Conservation (phyloP, 2,797 vertebrate species). For the Anguilla marmorata region DNA sequence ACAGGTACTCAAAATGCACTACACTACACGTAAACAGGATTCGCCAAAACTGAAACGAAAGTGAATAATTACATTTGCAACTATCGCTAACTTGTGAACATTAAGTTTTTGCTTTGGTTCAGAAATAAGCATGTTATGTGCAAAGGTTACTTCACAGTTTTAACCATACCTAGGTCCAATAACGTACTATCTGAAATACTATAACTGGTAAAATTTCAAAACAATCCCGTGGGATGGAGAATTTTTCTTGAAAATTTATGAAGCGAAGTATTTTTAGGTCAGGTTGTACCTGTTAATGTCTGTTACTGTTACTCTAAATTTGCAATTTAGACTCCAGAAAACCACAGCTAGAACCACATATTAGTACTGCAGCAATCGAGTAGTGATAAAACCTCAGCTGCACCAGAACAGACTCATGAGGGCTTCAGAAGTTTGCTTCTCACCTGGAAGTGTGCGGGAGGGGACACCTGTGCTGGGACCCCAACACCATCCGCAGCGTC, state of each 20-base stretch:
- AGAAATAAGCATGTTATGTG: background rate
- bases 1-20: background rate
- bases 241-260: no score
- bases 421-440: constrained; percentile 33
- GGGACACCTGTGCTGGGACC: background rate
- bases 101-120: background rate
- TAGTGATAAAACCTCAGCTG: background rate
- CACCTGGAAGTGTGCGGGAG: constrained; percentile 58
- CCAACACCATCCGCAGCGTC: constrained; percentile 44
- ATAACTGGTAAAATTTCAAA: background rate
- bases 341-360: background rate
- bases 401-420: background rate
- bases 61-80: background rate
- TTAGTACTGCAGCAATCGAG: background rate
- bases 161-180: background rate
- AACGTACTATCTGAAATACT: background rate
- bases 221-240: background rate
- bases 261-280: background rate
- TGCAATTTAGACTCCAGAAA: background rate
- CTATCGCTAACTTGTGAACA: background rate
- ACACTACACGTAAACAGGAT: background rate
- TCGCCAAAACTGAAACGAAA: background rate
- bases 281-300: background rate
- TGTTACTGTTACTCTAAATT: background rate
- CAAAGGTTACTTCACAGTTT: background rate